A percentile compares a stretch with the other conserved stretches of the same genome.
These are phyloP conservation scores for Anseranas semipalmata DNA, from an alignment of 2,113 vertebrate genomes.

Conservation along the genomic window DNA sequence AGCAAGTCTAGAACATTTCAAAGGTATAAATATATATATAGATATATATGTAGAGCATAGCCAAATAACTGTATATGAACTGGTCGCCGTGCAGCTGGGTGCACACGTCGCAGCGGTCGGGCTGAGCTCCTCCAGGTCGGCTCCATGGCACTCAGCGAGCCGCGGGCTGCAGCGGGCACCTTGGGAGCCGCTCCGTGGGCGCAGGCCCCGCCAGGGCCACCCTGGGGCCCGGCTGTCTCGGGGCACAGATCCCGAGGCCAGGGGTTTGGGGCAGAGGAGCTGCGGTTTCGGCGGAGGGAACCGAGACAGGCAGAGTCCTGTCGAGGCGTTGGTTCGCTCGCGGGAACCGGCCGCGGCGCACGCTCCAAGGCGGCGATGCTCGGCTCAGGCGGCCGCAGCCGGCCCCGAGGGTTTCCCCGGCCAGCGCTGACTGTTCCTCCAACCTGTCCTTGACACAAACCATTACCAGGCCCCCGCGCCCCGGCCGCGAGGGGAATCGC, in stretches of 20 bases:
- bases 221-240: too few relatives aligned
- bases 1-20: slow-evolving; percentile 70
- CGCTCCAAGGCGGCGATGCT: neutral
- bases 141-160: too few relatives aligned
- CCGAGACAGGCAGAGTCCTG: neutral
- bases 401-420: slow-evolving; percentile 25
- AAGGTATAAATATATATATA: slow-evolving; percentile 68
- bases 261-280: neutral
- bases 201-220: too few relatives aligned
- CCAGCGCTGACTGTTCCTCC: slow-evolving; percentile 64
- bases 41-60: slow-evolving; percentile 70
- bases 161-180: too few relatives aligned
- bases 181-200: too few relatives aligned
- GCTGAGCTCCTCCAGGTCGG: neutral
- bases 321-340: neutral
- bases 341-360: neutral
- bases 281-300: neutral
- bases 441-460: slow-evolving; percentile 59
- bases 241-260: neutral
- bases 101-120: slow-evolving; percentile 1
- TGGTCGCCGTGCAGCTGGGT: slow-evolving; percentile 51
- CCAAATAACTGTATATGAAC: slow-evolving; percentile 72
- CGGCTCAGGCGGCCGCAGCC: neutral
- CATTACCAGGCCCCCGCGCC: neutral
- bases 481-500: slow-evolving; percentile 56